These are phyloP conservation scores for Anas platyrhynchos DNA, from an alignment of 2,113 vertebrate species.

Conservation along the genomic window DNA sequence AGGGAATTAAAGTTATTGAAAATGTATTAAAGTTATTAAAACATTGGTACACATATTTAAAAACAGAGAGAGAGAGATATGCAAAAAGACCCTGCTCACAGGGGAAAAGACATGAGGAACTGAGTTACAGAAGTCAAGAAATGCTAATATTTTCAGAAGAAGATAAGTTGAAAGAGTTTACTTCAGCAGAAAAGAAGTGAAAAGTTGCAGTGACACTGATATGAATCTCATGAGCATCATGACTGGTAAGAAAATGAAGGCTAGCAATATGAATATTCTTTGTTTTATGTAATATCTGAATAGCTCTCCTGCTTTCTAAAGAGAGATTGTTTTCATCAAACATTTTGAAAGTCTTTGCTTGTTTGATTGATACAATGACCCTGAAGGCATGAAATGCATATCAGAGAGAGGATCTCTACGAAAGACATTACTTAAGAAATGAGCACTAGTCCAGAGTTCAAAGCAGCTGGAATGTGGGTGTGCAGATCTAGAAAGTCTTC, in stretches of 20 bases:
- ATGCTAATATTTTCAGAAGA: background rate
- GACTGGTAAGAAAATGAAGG: background rate
- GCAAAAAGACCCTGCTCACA: background rate
- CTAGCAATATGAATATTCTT: background rate
- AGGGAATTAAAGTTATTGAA: background rate
- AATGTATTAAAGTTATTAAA: background rate
- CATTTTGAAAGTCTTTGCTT: background rate
- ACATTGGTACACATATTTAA: background rate
- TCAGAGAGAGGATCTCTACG: background rate
- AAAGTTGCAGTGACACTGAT: background rate
- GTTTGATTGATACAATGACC: background rate
- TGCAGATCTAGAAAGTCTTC: background rate
- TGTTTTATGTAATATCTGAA: background rate
- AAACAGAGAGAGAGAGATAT: background rate
- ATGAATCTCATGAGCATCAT: background rate
- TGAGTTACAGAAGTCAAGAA: background rate
- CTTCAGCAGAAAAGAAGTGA: background rate
- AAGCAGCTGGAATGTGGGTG: background rate
- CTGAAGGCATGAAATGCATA: background rate
- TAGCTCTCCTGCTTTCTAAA: background rate
- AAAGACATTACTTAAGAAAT: background rate
- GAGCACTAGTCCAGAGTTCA: background rate
- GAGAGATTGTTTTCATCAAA: background rate
- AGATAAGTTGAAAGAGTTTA: background rate
- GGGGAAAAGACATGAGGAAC: background rate